phyloP scores from a whole-genome alignment of 2,797 vertebrate genomes.

The Lates japonicus region DNA sequence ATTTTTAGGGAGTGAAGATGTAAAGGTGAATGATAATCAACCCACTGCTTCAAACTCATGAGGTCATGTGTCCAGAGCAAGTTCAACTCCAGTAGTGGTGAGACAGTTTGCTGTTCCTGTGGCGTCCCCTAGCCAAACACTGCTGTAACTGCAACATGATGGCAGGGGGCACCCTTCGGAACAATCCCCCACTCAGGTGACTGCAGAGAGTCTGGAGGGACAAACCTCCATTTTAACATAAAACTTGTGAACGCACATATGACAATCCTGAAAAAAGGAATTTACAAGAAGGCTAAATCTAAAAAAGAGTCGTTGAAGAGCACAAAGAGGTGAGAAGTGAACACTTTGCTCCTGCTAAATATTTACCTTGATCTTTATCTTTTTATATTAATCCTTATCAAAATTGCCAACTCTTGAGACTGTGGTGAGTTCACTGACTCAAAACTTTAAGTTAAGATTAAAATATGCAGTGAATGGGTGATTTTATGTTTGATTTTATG shows the following conservation, averaged over 20 bases:
- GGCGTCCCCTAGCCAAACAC: conserved; percentile 79
- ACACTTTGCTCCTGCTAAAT: neutral
- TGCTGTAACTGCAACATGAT: conserved; percentile 70
- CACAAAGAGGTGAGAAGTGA: neutral
- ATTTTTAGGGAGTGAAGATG: neutral
- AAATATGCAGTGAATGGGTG: neutral
- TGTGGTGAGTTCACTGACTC: neutral
- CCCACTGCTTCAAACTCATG: neutral
- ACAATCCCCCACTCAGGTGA: neutral
- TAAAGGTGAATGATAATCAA: neutral
- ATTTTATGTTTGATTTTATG: neutral
- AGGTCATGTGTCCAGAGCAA: conserved; percentile 58
- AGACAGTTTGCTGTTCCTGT: conserved; percentile 68
- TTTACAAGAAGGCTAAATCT: neutral
- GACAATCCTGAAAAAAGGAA: neutral
- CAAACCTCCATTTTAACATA: neutral
- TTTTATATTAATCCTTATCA: no score
- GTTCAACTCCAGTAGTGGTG: conserved; percentile 40
- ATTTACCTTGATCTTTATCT: neutral
- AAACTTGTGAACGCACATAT: neutral
- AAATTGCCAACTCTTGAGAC: no score
- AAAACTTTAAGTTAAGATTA: neutral
- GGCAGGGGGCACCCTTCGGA: neutral
- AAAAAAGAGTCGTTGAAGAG: no score
- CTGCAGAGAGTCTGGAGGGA: neutral